Conservation (phyloP, 2,113 vertebrate species). For the Ochotona curzoniae region DNA sequence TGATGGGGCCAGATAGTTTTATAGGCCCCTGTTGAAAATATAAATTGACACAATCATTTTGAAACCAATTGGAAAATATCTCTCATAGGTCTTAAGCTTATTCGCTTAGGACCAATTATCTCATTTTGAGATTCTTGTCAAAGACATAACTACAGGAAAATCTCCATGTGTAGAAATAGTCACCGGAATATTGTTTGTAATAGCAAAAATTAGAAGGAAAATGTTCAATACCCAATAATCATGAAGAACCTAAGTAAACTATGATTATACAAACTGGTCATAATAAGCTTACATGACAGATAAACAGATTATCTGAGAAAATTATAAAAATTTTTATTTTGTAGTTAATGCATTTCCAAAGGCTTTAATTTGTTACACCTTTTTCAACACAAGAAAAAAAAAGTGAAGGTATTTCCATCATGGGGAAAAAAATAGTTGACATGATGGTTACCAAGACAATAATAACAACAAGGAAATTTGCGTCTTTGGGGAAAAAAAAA, state of each 20-base stretch:
- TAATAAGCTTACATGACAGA: not conserved
- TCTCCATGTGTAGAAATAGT: not conserved
- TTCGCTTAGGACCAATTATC: not conserved
- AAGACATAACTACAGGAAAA: not conserved
- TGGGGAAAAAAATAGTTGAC: slow-evolving; percentile 24
- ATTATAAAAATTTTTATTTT: slow-evolving; percentile 43
- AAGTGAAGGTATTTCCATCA: slow-evolving; percentile 23
- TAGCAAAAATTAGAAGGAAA: slow-evolving; percentile 32
- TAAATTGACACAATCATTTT: not conserved
- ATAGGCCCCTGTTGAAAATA: not conserved
- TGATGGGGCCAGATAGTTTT: not conserved
- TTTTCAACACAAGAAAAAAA: slow-evolving; percentile 35
- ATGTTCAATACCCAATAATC: slow-evolving; percentile 6
- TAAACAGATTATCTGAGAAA: slow-evolving; percentile 23
- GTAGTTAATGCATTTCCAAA: slow-evolving; percentile 35
- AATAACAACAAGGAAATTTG: not conserved
- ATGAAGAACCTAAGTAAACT: slow-evolving; percentile 42
- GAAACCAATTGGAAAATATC: slow-evolving; percentile 38
- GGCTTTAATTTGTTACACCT: slow-evolving; percentile 28
- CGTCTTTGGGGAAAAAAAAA: not conserved
- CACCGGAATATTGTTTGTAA: not conserved
- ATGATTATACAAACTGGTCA: not conserved
- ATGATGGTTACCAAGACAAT: not conserved
- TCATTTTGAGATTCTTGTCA: not conserved
- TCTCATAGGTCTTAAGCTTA: not conserved